phyloP scores from a whole-genome alignment of 2,113 vertebrate genomes.

The Epinephelus cyanopodus region DNA sequence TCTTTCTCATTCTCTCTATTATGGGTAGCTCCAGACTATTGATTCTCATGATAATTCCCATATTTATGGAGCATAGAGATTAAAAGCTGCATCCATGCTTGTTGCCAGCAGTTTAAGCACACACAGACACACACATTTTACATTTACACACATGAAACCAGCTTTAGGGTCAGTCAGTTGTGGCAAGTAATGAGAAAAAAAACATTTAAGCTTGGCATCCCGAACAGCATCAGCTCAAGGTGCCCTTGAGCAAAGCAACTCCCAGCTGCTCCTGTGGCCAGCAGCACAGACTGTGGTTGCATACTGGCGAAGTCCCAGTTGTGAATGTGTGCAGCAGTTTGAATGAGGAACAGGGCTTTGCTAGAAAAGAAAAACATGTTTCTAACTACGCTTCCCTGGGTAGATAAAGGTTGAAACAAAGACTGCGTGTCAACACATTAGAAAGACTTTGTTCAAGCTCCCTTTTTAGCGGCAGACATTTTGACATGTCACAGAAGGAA shows the following conservation, averaged over 20 bases:
- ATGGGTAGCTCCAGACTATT: slow-evolving; percentile 20
- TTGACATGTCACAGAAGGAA: background rate
- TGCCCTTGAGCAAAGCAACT: slow-evolving; percentile 66
- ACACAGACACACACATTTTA: slow-evolving; percentile 14
- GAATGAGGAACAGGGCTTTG: slow-evolving; percentile 26
- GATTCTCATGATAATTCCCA: slow-evolving; percentile 52
- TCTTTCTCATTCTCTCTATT: background rate
- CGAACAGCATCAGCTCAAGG: slow-evolving; percentile 54
- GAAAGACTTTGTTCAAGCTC: background rate
- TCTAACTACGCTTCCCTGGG: background rate
- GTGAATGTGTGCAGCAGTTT: slow-evolving; percentile 32
- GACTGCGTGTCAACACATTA: background rate
- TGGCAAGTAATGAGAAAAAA: slow-evolving; percentile 16
- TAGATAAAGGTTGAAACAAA: slow-evolving; percentile 38
- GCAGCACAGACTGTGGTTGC: slow-evolving; percentile 43
- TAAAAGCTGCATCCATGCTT: slow-evolving; percentile 30
- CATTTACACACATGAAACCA: slow-evolving; percentile 22
- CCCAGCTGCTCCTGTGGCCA: slow-evolving; percentile 45
- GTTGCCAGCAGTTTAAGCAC: slow-evolving; percentile 32
- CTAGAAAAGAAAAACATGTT: slow-evolving; percentile 23
- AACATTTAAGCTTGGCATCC: slow-evolving; percentile 34
- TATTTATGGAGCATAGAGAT: slow-evolving; percentile 45
- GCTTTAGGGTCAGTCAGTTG: slow-evolving; percentile 42
- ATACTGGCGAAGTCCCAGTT: slow-evolving; percentile 49
- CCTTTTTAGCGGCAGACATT: background rate